Percentiles rank a stretch among this genome's conserved stretches.
phyloP scores from a whole-genome alignment of 2,113 vertebrate genomes.

The Spheniscus mendiculus region DNA sequence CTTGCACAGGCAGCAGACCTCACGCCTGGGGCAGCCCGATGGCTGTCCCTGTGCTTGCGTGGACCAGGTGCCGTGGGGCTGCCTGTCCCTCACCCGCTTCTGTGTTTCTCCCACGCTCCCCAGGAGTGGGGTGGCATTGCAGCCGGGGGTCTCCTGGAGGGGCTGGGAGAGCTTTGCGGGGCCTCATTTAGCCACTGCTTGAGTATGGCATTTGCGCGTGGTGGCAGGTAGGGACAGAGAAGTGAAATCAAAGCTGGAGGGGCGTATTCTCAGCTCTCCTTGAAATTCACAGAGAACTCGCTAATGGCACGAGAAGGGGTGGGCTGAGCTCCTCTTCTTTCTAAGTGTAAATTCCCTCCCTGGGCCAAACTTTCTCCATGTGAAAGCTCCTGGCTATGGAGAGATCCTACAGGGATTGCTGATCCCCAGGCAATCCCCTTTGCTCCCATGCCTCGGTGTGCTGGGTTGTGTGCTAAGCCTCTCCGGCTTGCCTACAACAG shows the following conservation, averaged over 20 bases:
- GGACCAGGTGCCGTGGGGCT: neutral
- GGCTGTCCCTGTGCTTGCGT: neutral
- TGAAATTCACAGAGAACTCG: conserved; percentile 8
- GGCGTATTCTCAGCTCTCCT: neutral
- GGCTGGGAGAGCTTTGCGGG: neutral
- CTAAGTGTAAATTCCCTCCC: neutral
- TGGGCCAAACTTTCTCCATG: conserved; percentile 10
- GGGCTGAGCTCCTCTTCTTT: neutral
- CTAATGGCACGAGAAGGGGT: neutral
- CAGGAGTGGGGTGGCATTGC: neutral
- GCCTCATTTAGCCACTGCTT: neutral
- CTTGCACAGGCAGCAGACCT: neutral
- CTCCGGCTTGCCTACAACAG: neutral
- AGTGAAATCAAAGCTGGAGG: conserved; percentile 9
- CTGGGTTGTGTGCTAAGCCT: neutral
- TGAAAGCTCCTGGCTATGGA: conserved; percentile 8
- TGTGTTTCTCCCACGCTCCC: neutral
- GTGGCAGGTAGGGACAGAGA: neutral
- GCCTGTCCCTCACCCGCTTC: neutral
- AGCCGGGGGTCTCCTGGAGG: neutral
- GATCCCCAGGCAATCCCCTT: conserved; percentile 44
- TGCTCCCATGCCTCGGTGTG: neutral
- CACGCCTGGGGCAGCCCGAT: neutral
- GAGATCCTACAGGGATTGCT: conserved; percentile 18
- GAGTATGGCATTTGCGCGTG: neutral